Base-by-base conservation (phyloP, 2,113 vertebrate species). In the Xiphophorus hellerii region DNA sequence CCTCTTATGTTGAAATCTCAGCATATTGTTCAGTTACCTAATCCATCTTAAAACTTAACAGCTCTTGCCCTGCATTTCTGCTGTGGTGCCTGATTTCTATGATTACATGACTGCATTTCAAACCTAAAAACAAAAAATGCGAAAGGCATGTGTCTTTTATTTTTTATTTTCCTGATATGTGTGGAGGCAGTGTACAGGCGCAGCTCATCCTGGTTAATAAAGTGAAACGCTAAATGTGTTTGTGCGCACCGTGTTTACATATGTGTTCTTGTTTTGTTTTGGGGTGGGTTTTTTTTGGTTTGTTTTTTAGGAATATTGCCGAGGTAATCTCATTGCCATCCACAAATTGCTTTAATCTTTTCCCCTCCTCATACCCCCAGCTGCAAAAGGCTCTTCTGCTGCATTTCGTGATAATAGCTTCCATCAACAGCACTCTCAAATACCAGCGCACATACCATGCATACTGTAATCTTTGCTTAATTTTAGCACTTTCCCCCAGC, bases 361-460 rank as follows among this genome's bases (percentile, higher is more conserved):
- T 63, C 33, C 62, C 35, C 35, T 11, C 35, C 35, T 0, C 35
- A 0, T 0, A 11, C 10, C 68, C 69, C 62, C 83, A 83, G 80
- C 80, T 88, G 81, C 51, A 9, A 76, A 61, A 64, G 62, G 69
- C 71, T 75, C 73, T 28, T 80, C 62, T 29, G 48, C n/a, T 66
- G 68, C 71, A 73, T 73, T 75, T 14, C 63, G 27, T 69, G 69
- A 81, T 76, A 71, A 81, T 70, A 44, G 61, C 68, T 73, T 80
- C 84, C 81, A 82, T 92, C 81, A 86, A 66, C 84, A 67, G 58
- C 65, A 14, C 77, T 76, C 80, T 85, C 35, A 17, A 78, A 70
- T 28, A 74, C 61, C 67, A 83, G 84, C 71, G 66, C 68, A 63
- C 84, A 71, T 61, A 63, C 31, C 72, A 60, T 74, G 61, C 73